Percentiles rank a stretch among this genome's conserved stretches.
Conservation (phyloP, 1,140 invertebrate genomes). For the Caenorhabditis remanei region DNA sequence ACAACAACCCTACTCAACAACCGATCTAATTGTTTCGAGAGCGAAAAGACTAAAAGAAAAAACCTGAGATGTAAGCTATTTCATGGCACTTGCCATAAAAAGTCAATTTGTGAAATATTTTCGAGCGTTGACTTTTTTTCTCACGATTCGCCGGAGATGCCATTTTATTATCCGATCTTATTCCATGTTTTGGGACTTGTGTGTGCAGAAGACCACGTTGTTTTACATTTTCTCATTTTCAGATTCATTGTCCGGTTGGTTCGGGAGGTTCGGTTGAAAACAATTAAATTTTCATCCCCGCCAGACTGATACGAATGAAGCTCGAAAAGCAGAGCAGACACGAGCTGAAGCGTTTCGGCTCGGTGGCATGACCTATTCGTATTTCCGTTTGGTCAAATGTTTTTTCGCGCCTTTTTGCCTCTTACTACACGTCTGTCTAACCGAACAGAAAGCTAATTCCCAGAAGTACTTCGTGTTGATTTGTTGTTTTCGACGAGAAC, state of each 20-base stretch:
- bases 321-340: background rate
- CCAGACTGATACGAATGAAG: slow-evolving; percentile 50
- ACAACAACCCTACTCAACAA: background rate
- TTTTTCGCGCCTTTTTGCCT: slow-evolving; percentile 15
- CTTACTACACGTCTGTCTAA: slow-evolving; percentile 11
- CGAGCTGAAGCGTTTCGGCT: background rate
- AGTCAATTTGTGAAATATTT: slow-evolving; percentile 31
- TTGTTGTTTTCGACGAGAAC: slow-evolving; percentile 42
- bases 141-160: slow-evolving; percentile 36
- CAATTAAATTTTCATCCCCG: slow-evolving; percentile 22
- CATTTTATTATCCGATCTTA: slow-evolving; percentile 9
- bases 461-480: slow-evolving; percentile 53
- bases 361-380: slow-evolving; percentile 40
- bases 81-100: slow-evolving; percentile 3
- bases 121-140: slow-evolving; percentile 15
- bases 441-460: slow-evolving; percentile 32
- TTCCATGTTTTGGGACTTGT: background rate
- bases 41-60: slow-evolving; percentile 21
- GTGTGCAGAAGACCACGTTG: background rate
- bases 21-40: slow-evolving; percentile 37
- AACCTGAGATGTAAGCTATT: background rate
- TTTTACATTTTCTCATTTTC: slow-evolving; percentile 14
- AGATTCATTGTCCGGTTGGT: background rate
- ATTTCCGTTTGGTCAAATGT: slow-evolving; percentile 52
- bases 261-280: background rate